Evolutionary conservation across 1,140 invertebrate genomes (phyloP).

Genomic region (Panulirus ornatus): DNA sequence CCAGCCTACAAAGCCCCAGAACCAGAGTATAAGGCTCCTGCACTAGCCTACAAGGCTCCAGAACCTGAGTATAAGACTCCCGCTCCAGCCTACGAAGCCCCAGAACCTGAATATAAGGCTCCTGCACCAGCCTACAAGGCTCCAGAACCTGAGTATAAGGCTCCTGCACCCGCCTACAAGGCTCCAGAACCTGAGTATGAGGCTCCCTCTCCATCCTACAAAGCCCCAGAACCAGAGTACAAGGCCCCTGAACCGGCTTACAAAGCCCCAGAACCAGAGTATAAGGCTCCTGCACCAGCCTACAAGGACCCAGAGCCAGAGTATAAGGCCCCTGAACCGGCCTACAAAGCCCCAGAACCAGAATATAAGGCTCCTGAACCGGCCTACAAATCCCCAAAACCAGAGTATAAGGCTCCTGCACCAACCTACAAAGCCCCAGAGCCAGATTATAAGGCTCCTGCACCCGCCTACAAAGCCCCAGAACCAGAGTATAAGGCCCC

Average conservation of each 20-base stretch:
- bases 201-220: conserved; percentile 34
- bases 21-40: conserved; percentile 22
- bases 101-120: conserved; percentile 17
- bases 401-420: conserved; percentile 2
- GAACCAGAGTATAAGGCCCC: conserved; percentile 15
- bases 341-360: conserved; percentile 37
- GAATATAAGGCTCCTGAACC: conserved; percentile 35
- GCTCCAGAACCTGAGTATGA: conserved; percentile 38
- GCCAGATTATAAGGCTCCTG: conserved; percentile 41
- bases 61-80: not conserved
- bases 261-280: conserved; percentile 30
- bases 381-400: not conserved
- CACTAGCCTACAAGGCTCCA: conserved; percentile 15
- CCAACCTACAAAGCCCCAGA: not conserved
- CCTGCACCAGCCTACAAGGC: conserved; percentile 41
- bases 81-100: conserved; percentile 23
- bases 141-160: conserved; percentile 42
- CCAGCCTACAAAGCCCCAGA: conserved; percentile 14
- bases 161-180: conserved; percentile 1
- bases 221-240: conserved; percentile 27
- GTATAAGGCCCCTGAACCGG: conserved; percentile 34
- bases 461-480: conserved; percentile 28
- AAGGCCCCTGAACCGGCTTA: conserved; percentile 26
- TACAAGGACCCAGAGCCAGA: conserved; percentile 32
- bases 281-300: conserved; percentile 26